Conservation (phyloP, 2,888 invertebrate genomes). For the Nymphalis polychloros region DNA sequence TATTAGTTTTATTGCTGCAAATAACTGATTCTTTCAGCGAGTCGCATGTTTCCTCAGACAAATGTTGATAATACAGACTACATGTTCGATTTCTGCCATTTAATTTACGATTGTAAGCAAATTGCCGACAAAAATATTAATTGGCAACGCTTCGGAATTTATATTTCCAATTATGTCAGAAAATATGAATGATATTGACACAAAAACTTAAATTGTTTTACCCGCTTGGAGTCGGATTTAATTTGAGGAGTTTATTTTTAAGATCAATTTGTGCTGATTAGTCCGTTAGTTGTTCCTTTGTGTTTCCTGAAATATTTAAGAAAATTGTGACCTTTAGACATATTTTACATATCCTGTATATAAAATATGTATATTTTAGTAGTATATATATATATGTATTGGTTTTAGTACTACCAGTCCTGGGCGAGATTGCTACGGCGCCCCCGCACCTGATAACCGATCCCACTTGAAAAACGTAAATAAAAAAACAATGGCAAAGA, state of each 20-base stretch:
- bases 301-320: too few species aligned
- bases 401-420: too few species aligned
- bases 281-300: too few species aligned
- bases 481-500: too few species aligned
- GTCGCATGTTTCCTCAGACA: constrained; percentile 10
- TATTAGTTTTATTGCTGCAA: constrained; percentile 36
- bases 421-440: too few species aligned
- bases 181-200: neutral
- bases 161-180: constrained; percentile 8
- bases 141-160: constrained; percentile 19
- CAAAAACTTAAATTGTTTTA: neutral
- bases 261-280: neutral
- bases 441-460: too few species aligned
- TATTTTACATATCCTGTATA: too few species aligned
- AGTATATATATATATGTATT: too few species aligned
- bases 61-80: neutral
- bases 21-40: constrained; percentile 21
- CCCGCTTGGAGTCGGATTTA: neutral
- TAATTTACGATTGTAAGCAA: constrained; percentile 21
- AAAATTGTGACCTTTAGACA: too few species aligned
- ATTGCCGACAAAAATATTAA: constrained; percentile 22
- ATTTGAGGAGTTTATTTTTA: neutral
- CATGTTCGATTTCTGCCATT: neutral
- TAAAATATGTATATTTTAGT: too few species aligned
- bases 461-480: too few species aligned